Base-by-base conservation (phyloP, 2,888 invertebrate species). In the Amblyjoppa fuscipennis region DNA sequence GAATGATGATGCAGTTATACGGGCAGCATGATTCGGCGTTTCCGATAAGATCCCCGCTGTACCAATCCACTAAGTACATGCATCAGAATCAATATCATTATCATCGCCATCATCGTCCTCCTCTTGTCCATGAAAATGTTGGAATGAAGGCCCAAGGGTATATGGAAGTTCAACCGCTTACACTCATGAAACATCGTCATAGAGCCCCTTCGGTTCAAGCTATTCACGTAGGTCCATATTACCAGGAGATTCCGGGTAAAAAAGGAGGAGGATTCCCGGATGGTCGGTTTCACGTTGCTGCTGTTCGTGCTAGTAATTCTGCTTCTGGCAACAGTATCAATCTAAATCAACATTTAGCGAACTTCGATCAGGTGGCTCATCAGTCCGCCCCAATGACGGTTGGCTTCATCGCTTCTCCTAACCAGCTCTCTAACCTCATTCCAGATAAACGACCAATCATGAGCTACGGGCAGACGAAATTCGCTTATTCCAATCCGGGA, bases 351-450 rank as follows among this genome's bases (percentile, higher is more conserved):
- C 85, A 87, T 61, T 81, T 84, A 61, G 41, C 88, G 81, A 91
- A 90, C 79, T 77, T 83, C 59, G 91, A 91, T 56, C 90, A 89
- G 79, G 90, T 90, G 64, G 77, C 81, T 59, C 89, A 85, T 59
- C 90, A 87, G 38, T 70, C 84, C 11, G 56, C 70, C 45, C 45
- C 80, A 34, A 70, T 84, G 51, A 81, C 83, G 31, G 68, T 76
- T 56, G 41, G 13, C 83, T 25, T 77, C 11, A 34, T 66, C 51
- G 56, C 38, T 41, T 28, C 91, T 53, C 89, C 92, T 92, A 93
- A 93, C 89, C 90, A 89, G 86, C 90, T 92, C 90, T 93, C 93
- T 93, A 93, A 93, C 92, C 90, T 93, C 90, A 87, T 93, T 93
- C 85, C 93, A 94, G 93, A 93, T 93, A 89, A 91, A 83, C 90